These are phyloP conservation scores for Hydrocynus forskahlii DNA, from an alignment of 2,797 vertebrate genomes.

Conservation along the genomic window DNA sequence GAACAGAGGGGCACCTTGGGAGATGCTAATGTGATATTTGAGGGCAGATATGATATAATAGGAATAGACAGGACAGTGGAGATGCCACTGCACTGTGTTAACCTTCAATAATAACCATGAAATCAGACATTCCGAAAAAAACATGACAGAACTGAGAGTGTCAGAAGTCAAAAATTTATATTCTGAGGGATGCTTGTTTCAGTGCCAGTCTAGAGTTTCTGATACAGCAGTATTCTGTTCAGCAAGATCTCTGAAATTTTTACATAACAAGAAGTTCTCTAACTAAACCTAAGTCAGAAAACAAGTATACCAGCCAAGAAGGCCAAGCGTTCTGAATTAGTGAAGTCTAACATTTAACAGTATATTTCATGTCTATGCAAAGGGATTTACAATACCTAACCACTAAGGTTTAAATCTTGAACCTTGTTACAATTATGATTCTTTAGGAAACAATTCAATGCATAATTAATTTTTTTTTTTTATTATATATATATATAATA, in stretches of 20 bases:
- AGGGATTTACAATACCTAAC: too few species aligned
- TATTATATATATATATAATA: too few species aligned
- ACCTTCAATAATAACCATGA: constrained; percentile 54
- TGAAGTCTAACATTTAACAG: not conserved
- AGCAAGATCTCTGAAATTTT: not conserved
- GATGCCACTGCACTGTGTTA: constrained; percentile 40
- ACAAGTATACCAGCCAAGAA: not conserved
- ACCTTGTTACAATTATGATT: too few species aligned
- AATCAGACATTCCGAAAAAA: constrained; percentile 19
- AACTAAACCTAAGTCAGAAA: not conserved
- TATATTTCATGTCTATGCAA: too few species aligned
- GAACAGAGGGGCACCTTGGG: constrained; percentile 39
- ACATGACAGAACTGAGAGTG: not conserved
- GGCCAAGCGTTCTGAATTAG: not conserved
- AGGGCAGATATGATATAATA: constrained; percentile 67
- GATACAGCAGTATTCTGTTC: not conserved
- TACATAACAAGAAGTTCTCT: not conserved
- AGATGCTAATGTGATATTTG: constrained; percentile 81
- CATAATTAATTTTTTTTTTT: too few species aligned
- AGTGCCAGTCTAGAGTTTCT: constrained; percentile 3
- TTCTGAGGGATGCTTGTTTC: not conserved
- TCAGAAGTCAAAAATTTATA: constrained; percentile 14
- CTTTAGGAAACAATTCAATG: too few species aligned
- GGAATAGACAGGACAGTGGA: constrained; percentile 66
- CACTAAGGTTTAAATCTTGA: too few species aligned